Conservation (phyloP, 64 coral and sea anemone species). For the Catalaphyllia jardinei region DNA sequence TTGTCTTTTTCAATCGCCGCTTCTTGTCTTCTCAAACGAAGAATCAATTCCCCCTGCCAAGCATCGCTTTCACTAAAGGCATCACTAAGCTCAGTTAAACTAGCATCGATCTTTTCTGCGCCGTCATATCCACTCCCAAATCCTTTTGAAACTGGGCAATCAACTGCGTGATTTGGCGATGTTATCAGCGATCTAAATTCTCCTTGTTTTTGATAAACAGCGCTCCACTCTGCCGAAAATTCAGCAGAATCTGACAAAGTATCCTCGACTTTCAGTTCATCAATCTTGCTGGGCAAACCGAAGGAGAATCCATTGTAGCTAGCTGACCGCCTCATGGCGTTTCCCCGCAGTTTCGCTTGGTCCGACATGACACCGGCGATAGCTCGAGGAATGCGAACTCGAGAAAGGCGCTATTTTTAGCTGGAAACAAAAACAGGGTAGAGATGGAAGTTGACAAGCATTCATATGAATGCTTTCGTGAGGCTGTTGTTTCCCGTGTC, state of each 20-base stretch:
- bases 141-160: slow-evolving; percentile 26
- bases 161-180: slow-evolving; percentile 24
- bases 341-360: slow-evolving; percentile 16
- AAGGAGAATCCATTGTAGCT: slow-evolving; percentile 37
- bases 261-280: slow-evolving; percentile 8
- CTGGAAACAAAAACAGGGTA: not conserved
- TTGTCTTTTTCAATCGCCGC: slow-evolving; percentile 25
- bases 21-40: slow-evolving; percentile 24
- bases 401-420: not conserved
- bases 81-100: slow-evolving; percentile 44
- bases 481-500: too few species aligned
- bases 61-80: slow-evolving; percentile 27
- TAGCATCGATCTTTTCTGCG: slow-evolving; percentile 3
- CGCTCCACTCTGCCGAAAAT: slow-evolving; percentile 9
- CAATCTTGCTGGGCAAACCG: not conserved
- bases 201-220: not conserved
- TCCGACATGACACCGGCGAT: not conserved
- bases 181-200: not conserved
- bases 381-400: not conserved
- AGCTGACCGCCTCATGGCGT: slow-evolving; percentile 22
- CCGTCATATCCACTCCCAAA: not conserved
- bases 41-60: slow-evolving; percentile 32
- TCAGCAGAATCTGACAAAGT: not conserved
- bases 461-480: not conserved
- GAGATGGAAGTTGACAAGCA: not conserved